phyloP scores from a whole-genome alignment of 2,888 invertebrate species.

The Parnassius mnemosyne region DNA sequence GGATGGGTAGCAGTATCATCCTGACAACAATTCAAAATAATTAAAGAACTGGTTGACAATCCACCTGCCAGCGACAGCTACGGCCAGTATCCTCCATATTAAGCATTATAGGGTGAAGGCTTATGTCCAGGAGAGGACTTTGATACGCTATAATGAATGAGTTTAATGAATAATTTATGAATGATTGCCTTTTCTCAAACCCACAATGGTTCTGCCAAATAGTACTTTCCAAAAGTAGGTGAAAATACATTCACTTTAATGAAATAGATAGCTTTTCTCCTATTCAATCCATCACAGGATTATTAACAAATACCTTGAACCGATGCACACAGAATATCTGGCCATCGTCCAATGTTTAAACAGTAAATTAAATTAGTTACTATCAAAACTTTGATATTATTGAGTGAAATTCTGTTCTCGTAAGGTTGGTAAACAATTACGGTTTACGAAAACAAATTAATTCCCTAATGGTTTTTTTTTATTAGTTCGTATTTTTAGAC shows the following conservation, averaged over 20 bases:
- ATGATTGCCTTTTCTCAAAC: neutral
- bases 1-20: too few species aligned
- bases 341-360: constrained; percentile 18
- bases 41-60: too few species aligned
- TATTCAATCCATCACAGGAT: constrained; percentile 20
- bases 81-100: too few species aligned
- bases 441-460: too few species aligned
- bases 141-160: too few species aligned
- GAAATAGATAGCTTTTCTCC: constrained; percentile 16
- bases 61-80: too few species aligned
- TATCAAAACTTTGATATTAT: constrained; percentile 5
- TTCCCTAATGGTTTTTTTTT: neutral
- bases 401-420: neutral
- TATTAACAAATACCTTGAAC: constrained; percentile 8
- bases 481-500: neutral
- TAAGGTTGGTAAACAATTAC: too few species aligned
- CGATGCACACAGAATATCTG: constrained; percentile 5
- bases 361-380: constrained; percentile 19
- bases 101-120: too few species aligned
- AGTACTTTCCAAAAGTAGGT: neutral
- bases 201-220: neutral
- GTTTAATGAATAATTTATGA: too few species aligned
- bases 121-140: too few species aligned
- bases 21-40: too few species aligned
- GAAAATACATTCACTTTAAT: constrained; percentile 11